Percentiles rank a stretch among this genome's conserved stretches.
Conservation (phyloP, 2,113 vertebrate species). For the Cygnus atratus region DNA sequence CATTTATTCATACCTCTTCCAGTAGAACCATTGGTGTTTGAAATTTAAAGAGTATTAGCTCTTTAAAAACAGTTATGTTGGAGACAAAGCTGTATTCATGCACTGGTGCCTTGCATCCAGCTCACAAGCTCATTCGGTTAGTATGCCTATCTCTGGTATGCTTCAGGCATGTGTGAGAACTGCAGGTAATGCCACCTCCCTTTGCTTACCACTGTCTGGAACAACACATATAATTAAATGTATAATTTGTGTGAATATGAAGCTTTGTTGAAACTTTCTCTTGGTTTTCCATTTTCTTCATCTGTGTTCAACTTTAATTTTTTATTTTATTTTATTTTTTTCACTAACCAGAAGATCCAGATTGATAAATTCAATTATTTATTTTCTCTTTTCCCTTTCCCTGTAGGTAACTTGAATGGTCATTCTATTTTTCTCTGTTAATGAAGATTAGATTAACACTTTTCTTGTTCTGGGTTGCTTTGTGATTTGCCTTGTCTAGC, state of each 20-base stretch:
- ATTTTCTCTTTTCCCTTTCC: background rate
- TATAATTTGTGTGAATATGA: background rate
- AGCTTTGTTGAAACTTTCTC: background rate
- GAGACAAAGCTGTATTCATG: background rate
- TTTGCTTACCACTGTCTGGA: background rate
- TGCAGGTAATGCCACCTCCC: background rate
- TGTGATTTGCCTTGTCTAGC: background rate
- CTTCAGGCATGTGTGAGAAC: background rate
- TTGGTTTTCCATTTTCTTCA: background rate
- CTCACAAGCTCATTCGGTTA: background rate
- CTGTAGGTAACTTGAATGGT: background rate
- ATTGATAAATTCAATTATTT: background rate
- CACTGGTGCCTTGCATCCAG: background rate
- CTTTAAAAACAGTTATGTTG: background rate
- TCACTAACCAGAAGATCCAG: background rate
- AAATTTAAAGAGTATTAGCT: background rate
- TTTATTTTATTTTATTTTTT: background rate
- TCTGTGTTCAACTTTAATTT: background rate
- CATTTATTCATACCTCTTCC: background rate
- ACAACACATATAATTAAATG: background rate
- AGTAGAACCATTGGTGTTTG: background rate
- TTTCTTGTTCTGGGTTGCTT: background rate
- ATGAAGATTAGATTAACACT: background rate
- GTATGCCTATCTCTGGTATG: background rate
- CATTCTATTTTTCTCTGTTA: background rate